Percentiles rank a stretch among this genome's conserved stretches.
phyloP scores from a whole-genome alignment of 2,888 invertebrate species.

The Cheilosia grossa region DNA sequence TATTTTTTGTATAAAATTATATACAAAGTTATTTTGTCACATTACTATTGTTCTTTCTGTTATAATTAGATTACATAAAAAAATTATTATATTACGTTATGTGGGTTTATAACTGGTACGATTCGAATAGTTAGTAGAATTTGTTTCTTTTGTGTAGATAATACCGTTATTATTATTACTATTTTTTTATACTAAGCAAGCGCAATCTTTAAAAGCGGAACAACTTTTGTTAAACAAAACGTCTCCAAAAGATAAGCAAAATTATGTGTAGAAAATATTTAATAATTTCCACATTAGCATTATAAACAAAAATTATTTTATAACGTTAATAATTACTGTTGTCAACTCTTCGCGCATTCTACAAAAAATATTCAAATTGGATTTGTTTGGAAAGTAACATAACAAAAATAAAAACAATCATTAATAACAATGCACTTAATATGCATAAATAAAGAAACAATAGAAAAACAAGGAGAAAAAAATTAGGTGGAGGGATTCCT shows the following conservation, averaged over 20 bases:
- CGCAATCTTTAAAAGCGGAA: slow-evolving; percentile 27
- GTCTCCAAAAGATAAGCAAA: slow-evolving; percentile 16
- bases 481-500: slow-evolving; percentile 59
- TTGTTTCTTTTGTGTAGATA: slow-evolving; percentile 33
- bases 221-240: slow-evolving; percentile 13
- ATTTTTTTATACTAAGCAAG: slow-evolving; percentile 27
- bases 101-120: slow-evolving; percentile 52
- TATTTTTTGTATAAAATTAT: slow-evolving; percentile 72
- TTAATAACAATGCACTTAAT: slow-evolving; percentile 55
- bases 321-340: slow-evolving; percentile 51
- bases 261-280: slow-evolving; percentile 13
- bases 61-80: slow-evolving; percentile 57
- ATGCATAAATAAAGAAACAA: slow-evolving; percentile 43
- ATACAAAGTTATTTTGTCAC: slow-evolving; percentile 65
- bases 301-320: slow-evolving; percentile 18
- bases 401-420: slow-evolving; percentile 35
- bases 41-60: slow-evolving; percentile 27
- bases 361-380: slow-evolving; percentile 34
- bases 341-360: slow-evolving; percentile 20
- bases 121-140: slow-evolving; percentile 32
- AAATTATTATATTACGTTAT: slow-evolving; percentile 59
- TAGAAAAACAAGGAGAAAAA: slow-evolving; percentile 36
- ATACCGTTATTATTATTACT: slow-evolving; percentile 50
- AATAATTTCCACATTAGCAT: slow-evolving; percentile 13
- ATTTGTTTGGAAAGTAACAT: slow-evolving; percentile 61